Percentiles rank a stretch among this genome's conserved stretches.
These are phyloP conservation scores for Seira ritae DNA, from an alignment of 2,888 invertebrate genomes.

Conservation along the genomic window DNA sequence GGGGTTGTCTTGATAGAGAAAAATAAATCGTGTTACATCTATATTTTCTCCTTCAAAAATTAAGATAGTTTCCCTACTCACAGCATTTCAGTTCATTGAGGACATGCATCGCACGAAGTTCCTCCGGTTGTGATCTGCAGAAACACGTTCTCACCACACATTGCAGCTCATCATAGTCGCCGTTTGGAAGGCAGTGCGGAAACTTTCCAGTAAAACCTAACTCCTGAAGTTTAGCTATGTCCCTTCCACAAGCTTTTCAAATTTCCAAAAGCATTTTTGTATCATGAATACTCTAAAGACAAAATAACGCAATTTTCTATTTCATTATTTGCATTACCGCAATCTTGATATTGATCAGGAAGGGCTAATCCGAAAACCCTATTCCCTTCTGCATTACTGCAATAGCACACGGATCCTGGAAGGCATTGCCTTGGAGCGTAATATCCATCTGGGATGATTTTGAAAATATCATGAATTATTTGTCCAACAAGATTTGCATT, in stretches of 20 bases:
- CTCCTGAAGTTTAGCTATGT: constrained; percentile 56
- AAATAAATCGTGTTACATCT: background rate
- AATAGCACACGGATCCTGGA: constrained; percentile 80
- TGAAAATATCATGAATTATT: background rate
- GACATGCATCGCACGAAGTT: constrained; percentile 37
- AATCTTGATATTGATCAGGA: constrained; percentile 78
- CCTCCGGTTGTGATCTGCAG: constrained; percentile 60
- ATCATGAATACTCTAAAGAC: background rate
- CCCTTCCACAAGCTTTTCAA: constrained; percentile 71
- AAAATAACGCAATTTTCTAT: background rate
- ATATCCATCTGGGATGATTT: no score
- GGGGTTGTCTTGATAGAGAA: constrained; percentile 31
- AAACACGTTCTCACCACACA: constrained; percentile 82
- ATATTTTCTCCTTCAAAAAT: no score
- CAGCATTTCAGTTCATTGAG: constrained; percentile 67
- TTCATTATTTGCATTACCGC: constrained; percentile 78
- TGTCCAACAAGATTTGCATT: no score
- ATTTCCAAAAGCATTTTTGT: background rate
- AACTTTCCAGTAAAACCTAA: constrained; percentile 65
- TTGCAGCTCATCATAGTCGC: constrained; percentile 83
- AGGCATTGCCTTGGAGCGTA: constrained; percentile 80
- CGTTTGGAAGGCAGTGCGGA: constrained; percentile 82
- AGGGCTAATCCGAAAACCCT: constrained; percentile 82
- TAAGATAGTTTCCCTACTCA: no score
- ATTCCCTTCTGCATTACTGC: constrained; percentile 79